Percentiles rank a stretch among this genome's conserved stretches.
Conservation (phyloP, 2,797 vertebrate species). For the Lithobates sylvaticus region DNA sequence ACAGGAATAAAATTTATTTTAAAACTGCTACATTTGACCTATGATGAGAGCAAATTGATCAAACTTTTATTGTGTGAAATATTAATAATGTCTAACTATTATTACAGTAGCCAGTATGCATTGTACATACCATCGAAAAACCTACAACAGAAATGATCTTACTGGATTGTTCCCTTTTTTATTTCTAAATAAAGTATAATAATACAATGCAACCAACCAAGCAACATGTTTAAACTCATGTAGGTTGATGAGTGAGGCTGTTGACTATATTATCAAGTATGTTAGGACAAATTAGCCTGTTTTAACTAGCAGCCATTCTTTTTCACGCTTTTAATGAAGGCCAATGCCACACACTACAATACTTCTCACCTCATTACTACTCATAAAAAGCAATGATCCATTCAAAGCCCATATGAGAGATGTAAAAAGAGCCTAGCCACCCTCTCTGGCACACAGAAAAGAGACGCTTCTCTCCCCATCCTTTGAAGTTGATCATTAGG, state of each 20-base stretch:
- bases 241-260: slow-evolving; percentile 54
- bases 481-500: slow-evolving; percentile 84
- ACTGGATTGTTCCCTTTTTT: not conserved
- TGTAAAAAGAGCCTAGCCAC: slow-evolving; percentile 70
- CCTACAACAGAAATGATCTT: not conserved
- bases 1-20: not conserved
- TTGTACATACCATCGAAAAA: not conserved
- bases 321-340: slow-evolving; percentile 85
- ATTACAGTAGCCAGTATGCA: not conserved
- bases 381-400: slow-evolving; percentile 87
- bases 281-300: slow-evolving; percentile 82
- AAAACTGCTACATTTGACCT: not conserved
- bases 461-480: slow-evolving; percentile 68
- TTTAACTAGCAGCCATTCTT: slow-evolving; percentile 81
- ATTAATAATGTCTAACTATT: not conserved
- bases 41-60: not conserved
- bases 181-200: not conserved
- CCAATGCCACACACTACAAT: slow-evolving; percentile 84
- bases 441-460: slow-evolving; percentile 72
- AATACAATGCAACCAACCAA: not conserved
- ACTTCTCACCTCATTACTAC: slow-evolving; percentile 90
- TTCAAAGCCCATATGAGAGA: slow-evolving; percentile 79
- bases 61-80: not conserved
- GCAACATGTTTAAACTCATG: not conserved
- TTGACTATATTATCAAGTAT: slow-evolving; percentile 74